These are phyloP conservation scores for Rhagologus leucostigma DNA, from an alignment of 2,113 vertebrate genomes.

Conservation along the genomic window DNA sequence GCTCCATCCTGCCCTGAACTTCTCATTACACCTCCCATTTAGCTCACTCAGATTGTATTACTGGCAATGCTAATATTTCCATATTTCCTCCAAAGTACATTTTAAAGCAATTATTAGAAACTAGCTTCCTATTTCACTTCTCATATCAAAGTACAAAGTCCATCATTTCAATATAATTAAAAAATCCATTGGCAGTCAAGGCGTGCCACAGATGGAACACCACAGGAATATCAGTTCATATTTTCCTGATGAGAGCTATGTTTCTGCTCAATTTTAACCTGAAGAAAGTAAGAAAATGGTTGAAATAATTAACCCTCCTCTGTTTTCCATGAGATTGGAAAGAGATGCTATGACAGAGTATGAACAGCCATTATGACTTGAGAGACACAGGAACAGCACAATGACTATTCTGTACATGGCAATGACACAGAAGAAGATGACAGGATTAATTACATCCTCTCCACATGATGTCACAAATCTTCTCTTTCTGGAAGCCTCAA, in stretches of 20 bases:
- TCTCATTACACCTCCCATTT: conserved; percentile 44
- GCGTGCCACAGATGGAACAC: not conserved
- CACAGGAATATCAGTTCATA: conserved; percentile 54
- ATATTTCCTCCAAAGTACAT: conserved; percentile 54
- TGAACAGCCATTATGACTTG: not conserved
- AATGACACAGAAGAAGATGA: not conserved
- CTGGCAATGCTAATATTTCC: conserved; percentile 52
- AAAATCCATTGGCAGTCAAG: conserved; percentile 20
- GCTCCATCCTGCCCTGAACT: conserved; percentile 6
- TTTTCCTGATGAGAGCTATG: not conserved
- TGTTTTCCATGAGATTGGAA: not conserved
- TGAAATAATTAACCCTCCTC: not conserved
- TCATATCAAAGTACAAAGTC: conserved; percentile 55
- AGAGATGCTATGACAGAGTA: not conserved
- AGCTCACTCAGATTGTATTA: conserved; percentile 57
- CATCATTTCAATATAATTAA: conserved; percentile 59
- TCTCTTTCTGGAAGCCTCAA: not conserved
- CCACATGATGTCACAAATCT: not conserved
- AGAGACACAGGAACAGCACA: not conserved
- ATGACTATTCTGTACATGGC: not conserved
- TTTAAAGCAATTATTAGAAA: conserved; percentile 62
- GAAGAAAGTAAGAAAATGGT: not conserved
- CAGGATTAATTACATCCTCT: not conserved
- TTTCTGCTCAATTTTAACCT: conserved; percentile 20
- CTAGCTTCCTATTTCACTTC: conserved; percentile 58